Base-by-base conservation (phyloP, 2,888 invertebrate species). In the Papilio elwesi region DNA sequence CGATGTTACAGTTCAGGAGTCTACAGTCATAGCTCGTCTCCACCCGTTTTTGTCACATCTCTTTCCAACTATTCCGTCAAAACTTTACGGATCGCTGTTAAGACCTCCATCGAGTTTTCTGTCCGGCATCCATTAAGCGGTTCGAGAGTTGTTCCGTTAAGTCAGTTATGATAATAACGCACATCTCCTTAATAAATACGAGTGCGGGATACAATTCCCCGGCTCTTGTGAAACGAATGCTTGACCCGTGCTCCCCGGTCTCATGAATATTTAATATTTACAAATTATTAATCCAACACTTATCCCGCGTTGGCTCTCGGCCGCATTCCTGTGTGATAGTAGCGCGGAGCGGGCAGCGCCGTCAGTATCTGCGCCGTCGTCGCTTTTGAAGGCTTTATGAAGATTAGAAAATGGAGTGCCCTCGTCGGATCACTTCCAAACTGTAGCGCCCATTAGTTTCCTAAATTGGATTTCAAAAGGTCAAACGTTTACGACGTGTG, bases 241-340 rank as follows among this genome's bases (percentile, higher is more conserved):
- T 90, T 92, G 92, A 90, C 91, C 90, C 90, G 88, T 89, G 89
- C 87, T 87, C 87, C 83, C 79, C 80, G 78, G 75, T 71, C 90
- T 93, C 92, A 92, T 93, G 92, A 92, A 93, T 92, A 93, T 92
- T 89, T 91, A 92, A 92, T 92, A 92, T 92, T 92, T 90, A 92
- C 91, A 92, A 91, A 91, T 92, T 93, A 92, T 92, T 91, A 91
- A 91, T 92, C 91, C 92, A 89, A 90, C 90, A 90, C 89, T 89
- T 89, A 89, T 89, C 87, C 87, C 80, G 82, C 79, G 78, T 80
- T 78, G 81, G 79, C 78, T 78, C 77, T 76, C 76, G 80, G 81
- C 79, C 83, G 83, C 89, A 90, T 91, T 89, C 89, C 85, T 81
- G 74, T 75, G 76, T 82, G 87, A 87, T 89, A 86, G 83, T 80